phyloP scores from a whole-genome alignment of 2,888 invertebrate genomes.

The Patella ulyssiponensis region DNA sequence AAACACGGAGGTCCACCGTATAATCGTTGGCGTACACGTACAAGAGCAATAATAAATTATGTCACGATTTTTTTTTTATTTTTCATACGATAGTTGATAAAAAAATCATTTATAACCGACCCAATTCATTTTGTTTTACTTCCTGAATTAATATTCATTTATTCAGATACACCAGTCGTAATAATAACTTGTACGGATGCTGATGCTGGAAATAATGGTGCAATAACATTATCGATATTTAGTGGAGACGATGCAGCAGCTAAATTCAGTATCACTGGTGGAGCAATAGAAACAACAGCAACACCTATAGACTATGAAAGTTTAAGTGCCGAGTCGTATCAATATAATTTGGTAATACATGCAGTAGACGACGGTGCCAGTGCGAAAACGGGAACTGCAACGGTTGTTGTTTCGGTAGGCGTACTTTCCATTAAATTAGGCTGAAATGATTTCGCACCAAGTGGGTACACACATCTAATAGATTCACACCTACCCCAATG shows the following conservation, averaged over 20 bases:
- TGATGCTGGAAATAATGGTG: constrained; percentile 42
- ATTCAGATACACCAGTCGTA: constrained; percentile 38
- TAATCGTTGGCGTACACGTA: too few species aligned
- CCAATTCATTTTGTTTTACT: too few species aligned
- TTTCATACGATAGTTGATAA: too few species aligned
- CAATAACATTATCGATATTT: constrained; percentile 33
- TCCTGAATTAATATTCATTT: neutral
- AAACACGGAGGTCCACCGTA: too few species aligned
- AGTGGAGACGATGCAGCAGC: constrained; percentile 42
- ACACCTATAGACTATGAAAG: constrained; percentile 51
- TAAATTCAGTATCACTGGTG: constrained; percentile 39
- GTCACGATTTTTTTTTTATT: too few species aligned
- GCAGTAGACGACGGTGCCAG: constrained; percentile 45
- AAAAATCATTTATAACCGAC: too few species aligned
- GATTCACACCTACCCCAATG: too few species aligned
- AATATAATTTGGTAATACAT: constrained; percentile 48
- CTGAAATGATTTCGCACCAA: too few species aligned
- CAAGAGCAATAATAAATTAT: too few species aligned
- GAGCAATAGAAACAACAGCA: constrained; percentile 40
- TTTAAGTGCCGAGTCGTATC: constrained; percentile 24
- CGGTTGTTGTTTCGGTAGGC: constrained; percentile 49
- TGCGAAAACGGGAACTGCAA: constrained; percentile 39
- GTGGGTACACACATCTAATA: too few species aligned
- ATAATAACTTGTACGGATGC: constrained; percentile 49
- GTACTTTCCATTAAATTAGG: neutral